Percentiles rank a stretch among this genome's conserved stretches.
phyloP scores from a whole-genome alignment of 2,888 invertebrate species.

The Brenthis hecate region DNA sequence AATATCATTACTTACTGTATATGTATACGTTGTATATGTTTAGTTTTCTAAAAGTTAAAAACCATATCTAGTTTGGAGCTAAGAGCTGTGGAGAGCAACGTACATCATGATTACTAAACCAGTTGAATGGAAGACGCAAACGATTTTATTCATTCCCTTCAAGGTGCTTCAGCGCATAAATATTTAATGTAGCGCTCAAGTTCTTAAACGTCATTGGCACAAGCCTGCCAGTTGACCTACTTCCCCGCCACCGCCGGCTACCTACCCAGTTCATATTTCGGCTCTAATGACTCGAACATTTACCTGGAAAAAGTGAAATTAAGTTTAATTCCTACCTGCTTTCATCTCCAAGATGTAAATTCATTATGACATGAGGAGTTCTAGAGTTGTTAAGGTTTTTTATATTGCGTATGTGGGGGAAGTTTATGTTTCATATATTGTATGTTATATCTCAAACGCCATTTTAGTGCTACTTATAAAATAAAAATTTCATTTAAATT shows the following conservation, averaged over 20 bases:
- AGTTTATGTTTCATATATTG: too few species aligned
- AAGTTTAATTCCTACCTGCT: conserved; percentile 6
- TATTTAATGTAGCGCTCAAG: conserved; percentile 26
- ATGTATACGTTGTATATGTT: too few species aligned
- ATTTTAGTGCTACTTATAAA: too few species aligned
- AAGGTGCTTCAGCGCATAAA: conserved; percentile 24
- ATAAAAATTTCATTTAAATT: too few species aligned
- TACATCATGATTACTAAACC: conserved; percentile 1
- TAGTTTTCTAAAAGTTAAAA: too few species aligned
- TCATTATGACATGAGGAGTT: conserved; percentile 11
- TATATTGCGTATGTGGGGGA: background rate
- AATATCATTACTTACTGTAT: too few species aligned
- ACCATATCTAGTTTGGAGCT: too few species aligned
- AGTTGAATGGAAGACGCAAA: conserved; percentile 14
- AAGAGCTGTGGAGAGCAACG: background rate
- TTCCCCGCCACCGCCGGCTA: conserved; percentile 1
- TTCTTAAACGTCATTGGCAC: conserved; percentile 28
- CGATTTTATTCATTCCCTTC: conserved; percentile 12
- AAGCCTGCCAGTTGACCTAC: conserved; percentile 27
- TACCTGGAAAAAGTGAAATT: conserved; percentile 20
- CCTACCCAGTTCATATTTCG: conserved; percentile 20
- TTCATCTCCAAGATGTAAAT: conserved; percentile 9
- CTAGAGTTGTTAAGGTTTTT: too few species aligned
- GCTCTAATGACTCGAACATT: conserved; percentile 28
- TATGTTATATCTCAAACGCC: too few species aligned